These are phyloP conservation scores for Limanda limanda DNA, from an alignment of 2,113 vertebrate genomes.

Conservation along the genomic window DNA sequence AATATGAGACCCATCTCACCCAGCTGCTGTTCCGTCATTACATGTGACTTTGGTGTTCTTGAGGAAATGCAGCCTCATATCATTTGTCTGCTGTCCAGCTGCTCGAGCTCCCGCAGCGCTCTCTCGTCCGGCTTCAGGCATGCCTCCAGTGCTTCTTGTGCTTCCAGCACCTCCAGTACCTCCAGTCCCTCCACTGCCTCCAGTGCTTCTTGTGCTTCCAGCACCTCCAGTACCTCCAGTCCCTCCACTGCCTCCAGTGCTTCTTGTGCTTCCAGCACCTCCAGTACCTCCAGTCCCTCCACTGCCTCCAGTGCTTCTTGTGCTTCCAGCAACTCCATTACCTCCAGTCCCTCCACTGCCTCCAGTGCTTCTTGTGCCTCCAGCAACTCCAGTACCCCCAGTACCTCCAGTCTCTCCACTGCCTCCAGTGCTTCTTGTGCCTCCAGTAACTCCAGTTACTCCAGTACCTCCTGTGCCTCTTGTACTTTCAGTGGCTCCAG, in stretches of 20 bases:
- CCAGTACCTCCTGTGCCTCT: conserved; percentile 31
- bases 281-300: conserved; percentile 3
- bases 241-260: conserved; percentile 1
- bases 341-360: too few relatives aligned
- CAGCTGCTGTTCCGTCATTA: conserved; percentile 81
- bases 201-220: too few relatives aligned
- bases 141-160: neutral
- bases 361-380: too few relatives aligned
- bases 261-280: too few relatives aligned
- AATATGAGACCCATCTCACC: conserved; percentile 59
- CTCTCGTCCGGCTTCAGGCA: conserved; percentile 59
- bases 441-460: too few relatives aligned
- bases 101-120: conserved; percentile 45
- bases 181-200: too few relatives aligned
- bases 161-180: too few relatives aligned
- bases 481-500: conserved; percentile 15
- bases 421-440: too few relatives aligned
- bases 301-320: neutral
- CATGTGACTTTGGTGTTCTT: conserved; percentile 79
- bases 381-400: too few relatives aligned
- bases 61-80: conserved; percentile 85
- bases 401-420: too few relatives aligned
- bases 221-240: neutral
- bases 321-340: too few relatives aligned
- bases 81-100: conserved; percentile 65